Base-by-base conservation (phyloP, 2,797 vertebrate species). In the Schizopygopsis pylzovi region DNA sequence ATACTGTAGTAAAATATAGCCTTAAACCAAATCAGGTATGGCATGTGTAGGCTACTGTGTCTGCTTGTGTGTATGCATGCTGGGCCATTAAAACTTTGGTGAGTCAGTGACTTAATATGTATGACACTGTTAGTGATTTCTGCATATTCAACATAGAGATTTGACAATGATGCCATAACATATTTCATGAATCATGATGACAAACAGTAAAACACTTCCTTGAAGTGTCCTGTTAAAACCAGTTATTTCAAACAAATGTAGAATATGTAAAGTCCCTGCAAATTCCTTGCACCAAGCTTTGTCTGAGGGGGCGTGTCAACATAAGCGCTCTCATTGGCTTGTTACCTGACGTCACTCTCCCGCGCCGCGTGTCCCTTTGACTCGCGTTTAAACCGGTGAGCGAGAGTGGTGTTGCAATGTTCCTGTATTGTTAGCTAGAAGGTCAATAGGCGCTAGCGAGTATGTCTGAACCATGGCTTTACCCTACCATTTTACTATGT, bases 401-500 rank as follows among this genome's bases (percentile, higher is more conserved):
- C 6, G 0, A 18, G 9, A 6, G 3, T 8, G 5, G 59, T 54
- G 13, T 10, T 81, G 11, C 0, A 75, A 67, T 52, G 56, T 22
- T 0, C 3, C 1, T 5, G 20, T 28, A 2, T 18, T 9, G 13
- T 13, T 75, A 37, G 63, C 47, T 16, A 33, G 1, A 52, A 79
- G 83, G 75, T 78, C 83, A 52, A 1, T 4, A 16, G 16, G 61
- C 2, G 5, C 45, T 3, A 3, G n/a, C 25, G 7, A 8, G 10
- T 52, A 96, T 95, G 95, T 84, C 92, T 0, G 25, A 87, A 0
- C 1, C 92, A 89, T 96, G 95, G 95, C 72, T 94, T 0, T 88
- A 92, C 63, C 96, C 97, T 4, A 97, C 96, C 0, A 81, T 94
- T 0, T 88, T 98, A 78, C 94, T 99, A 0, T 99, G 98, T 45